These are phyloP conservation scores for Trichonephila clavata DNA, from an alignment of 1,140 invertebrate species.

Conservation along the genomic window DNA sequence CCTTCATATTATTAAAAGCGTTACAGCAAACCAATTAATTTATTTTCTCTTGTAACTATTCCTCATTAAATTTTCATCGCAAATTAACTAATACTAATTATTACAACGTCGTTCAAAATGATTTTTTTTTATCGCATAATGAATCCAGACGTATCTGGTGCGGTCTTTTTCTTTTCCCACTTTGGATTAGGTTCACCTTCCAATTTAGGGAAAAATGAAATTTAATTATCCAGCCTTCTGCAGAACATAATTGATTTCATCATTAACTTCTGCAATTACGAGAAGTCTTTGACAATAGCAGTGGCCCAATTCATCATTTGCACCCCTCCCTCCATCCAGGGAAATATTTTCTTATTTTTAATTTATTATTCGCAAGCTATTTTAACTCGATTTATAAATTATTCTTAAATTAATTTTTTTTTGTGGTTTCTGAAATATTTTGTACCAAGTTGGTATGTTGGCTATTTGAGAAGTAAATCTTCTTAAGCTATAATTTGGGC, in stretches of 20 bases:
- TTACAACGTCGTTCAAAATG: neutral
- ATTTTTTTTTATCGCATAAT: neutral
- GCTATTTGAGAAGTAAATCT: too few relatives aligned
- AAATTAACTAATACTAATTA: constrained; percentile 20
- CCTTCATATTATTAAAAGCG: neutral
- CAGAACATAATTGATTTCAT: neutral
- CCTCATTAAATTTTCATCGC: neutral
- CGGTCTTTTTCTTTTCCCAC: neutral
- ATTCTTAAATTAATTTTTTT: neutral
- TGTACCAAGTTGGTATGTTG: too few relatives aligned
- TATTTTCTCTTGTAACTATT: neutral
- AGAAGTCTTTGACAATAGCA: constrained; percentile 1
- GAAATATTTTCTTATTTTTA: constrained; percentile 24
- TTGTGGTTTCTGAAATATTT: too few relatives aligned
- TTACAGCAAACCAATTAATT: neutral
- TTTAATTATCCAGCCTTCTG: neutral
- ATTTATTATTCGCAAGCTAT: neutral
- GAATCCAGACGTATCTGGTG: neutral
- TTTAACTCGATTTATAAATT: constrained; percentile 19
- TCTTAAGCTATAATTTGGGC: too few relatives aligned
- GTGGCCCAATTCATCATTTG: neutral
- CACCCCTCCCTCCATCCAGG: too few relatives aligned
- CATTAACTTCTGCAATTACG: constrained; percentile 10
- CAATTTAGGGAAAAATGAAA: neutral
- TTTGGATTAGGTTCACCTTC: neutral